Base-by-base conservation (phyloP, 2,113 vertebrate genomes). In the Columba livia region DNA sequence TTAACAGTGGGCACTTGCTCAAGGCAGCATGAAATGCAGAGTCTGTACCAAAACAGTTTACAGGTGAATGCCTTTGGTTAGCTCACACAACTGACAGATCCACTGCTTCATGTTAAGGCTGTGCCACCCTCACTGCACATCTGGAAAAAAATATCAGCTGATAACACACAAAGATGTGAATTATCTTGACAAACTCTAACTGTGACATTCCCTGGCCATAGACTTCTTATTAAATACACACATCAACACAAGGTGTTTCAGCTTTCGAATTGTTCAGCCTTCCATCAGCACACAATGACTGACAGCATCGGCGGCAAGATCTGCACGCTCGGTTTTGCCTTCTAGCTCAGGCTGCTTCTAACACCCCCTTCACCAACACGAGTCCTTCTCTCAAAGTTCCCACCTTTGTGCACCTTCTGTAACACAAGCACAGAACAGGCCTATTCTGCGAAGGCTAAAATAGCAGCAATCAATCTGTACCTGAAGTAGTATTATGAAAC, bases 131-230 rank as follows among this genome's bases (percentile, higher is more conserved):
- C 47, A n/a, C 24, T 6, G 25, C 58, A 42, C 79, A 86, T 20
- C 51, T 67, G 75, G 56, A 7, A 14, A 58, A 67, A 54, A 44
- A 17, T 8, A 42, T 6, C 3, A 12, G 10, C 40, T 56, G 18
- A 7, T 8, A 73, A 60, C 0, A 0, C 18, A 50, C 12, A 23
- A 26, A 24, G 26, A 62, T 1, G 0, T 0, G 1, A 91, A 64
- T 67, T 66, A 75, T 23, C 79, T 12, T 15, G 17, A 82, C 47
- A 91, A 83, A 62, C 23, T 54, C 50, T 5, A 79, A 25, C 73
- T 10, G 11, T 38, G 62, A 79, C 6, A 0, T 8, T 60, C 32
- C 50, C 71, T 44, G 56, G 19, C 58, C 65, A 53, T 0, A 34
- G 34, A n/a, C 34, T 28, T 32, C 11, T 38, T 62, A 81, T 24